A percentile compares a stretch with the other conserved stretches of the same genome.
Conservation (phyloP, 2,113 vertebrate species). For the Lontra canadensis region DNA sequence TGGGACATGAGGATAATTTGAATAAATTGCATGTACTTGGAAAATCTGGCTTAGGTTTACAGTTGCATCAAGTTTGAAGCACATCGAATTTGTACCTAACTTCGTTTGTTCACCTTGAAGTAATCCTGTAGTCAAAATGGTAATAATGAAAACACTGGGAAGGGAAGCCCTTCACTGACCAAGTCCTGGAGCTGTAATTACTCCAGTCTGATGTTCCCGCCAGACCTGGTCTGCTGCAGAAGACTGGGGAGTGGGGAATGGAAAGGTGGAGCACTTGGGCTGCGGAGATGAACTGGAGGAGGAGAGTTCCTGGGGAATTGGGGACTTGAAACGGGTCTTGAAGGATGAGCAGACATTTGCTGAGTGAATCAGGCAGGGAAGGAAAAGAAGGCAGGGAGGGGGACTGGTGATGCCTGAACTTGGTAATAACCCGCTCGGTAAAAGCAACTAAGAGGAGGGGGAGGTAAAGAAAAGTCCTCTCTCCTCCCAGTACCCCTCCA, state of each 20-base stretch:
- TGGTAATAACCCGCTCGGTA: neutral
- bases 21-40: neutral
- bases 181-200: neutral
- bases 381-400: neutral
- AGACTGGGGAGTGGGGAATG: neutral
- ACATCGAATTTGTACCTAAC: neutral
- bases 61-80: neutral
- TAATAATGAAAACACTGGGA: neutral
- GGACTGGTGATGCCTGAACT: neutral
- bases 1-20: neutral
- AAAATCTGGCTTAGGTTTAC: neutral
- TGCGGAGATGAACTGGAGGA: neutral
- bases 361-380: neutral
- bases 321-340: neutral
- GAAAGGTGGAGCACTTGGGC: neutral
- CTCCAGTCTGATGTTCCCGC: neutral
- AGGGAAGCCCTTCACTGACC: too few relatives aligned
- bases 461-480: neutral
- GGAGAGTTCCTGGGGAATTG: neutral
- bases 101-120: neutral
- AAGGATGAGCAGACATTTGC: neutral
- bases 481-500: neutral
- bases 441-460: neutral
- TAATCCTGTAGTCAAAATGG: neutral
- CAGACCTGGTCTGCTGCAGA: neutral